These are phyloP conservation scores for Calliopum simillimum DNA, from an alignment of 2,888 invertebrate genomes.

Conservation along the genomic window DNA sequence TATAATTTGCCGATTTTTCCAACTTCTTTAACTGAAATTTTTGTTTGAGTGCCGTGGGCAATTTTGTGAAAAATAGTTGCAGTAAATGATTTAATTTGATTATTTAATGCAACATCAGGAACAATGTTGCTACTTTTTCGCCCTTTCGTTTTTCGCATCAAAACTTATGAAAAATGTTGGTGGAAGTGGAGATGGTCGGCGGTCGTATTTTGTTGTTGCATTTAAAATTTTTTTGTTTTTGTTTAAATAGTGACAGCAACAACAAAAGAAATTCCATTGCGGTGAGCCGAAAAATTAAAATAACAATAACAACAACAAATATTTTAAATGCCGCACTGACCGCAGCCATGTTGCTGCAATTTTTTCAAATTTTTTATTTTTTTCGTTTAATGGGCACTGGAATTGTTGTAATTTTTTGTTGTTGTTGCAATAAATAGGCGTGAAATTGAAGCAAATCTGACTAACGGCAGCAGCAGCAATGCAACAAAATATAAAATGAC, in stretches of 20 bases:
- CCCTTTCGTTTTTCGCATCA: too few relatives aligned
- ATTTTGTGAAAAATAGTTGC: too few relatives aligned
- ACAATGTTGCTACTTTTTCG: too few relatives aligned
- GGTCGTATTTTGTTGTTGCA: background rate
- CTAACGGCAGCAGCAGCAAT: background rate
- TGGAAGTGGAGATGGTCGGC: background rate
- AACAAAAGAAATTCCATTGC: conserved; percentile 54
- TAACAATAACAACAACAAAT: conserved; percentile 50
- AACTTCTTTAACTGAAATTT: too few relatives aligned
- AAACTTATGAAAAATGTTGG: too few relatives aligned
- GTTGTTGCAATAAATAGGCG: conserved; percentile 21
- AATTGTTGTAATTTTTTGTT: conserved; percentile 21
- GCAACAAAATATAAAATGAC: conserved; percentile 18
- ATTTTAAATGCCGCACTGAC: conserved; percentile 35
- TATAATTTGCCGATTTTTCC: too few relatives aligned
- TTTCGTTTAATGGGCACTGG: conserved; percentile 45
- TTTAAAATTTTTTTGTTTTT: too few relatives aligned
- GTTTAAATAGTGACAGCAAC: background rate
- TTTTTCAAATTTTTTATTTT: background rate
- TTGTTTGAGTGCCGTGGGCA: too few relatives aligned
- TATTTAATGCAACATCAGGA: too few relatives aligned
- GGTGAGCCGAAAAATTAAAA: conserved; percentile 64
- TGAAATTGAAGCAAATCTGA: conserved; percentile 19
- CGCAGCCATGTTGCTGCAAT: conserved; percentile 34
- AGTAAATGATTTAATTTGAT: too few relatives aligned